A percentile compares a stretch with the other conserved stretches of the same genome.
phyloP scores from a whole-genome alignment of 1,140 invertebrate genomes.

The Adelges cooleyi region DNA sequence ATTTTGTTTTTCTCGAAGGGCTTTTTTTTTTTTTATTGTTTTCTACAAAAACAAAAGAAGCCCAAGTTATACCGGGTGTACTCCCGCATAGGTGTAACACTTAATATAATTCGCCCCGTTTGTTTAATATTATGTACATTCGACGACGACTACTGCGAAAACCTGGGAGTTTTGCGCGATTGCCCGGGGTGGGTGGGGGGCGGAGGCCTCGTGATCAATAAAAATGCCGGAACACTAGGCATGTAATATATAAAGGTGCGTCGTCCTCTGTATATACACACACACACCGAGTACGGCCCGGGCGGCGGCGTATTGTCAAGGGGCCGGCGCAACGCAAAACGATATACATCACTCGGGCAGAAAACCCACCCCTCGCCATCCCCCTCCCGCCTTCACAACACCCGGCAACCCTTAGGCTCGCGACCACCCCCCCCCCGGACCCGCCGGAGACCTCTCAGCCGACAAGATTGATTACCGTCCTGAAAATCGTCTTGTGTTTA shows the following conservation, averaged over 20 bases:
- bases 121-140: too few species aligned
- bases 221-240: conserved; percentile 28
- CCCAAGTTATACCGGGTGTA: too few species aligned
- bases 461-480: conserved; percentile 25
- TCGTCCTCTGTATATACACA: neutral
- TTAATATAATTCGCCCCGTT: too few species aligned
- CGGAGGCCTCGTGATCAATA: conserved; percentile 16
- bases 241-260: conserved; percentile 5
- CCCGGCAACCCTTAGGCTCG: neutral
- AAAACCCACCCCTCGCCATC: neutral
- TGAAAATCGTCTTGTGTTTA: conserved; percentile 8
- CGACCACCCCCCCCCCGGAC: neutral
- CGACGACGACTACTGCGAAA: too few species aligned
- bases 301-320: neutral
- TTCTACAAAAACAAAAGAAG: too few species aligned
- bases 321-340: conserved; percentile 14
- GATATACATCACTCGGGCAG: conserved; percentile 8
- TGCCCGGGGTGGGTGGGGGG: neutral
- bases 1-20: too few species aligned
- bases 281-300: neutral
- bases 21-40: too few species aligned
- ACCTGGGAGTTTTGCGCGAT: neutral
- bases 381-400: neutral
- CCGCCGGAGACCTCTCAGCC: neutral
- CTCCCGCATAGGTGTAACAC: too few species aligned